phyloP scores from a whole-genome alignment of 1,140 invertebrate species.

The Leptinotarsa defecta region DNA sequence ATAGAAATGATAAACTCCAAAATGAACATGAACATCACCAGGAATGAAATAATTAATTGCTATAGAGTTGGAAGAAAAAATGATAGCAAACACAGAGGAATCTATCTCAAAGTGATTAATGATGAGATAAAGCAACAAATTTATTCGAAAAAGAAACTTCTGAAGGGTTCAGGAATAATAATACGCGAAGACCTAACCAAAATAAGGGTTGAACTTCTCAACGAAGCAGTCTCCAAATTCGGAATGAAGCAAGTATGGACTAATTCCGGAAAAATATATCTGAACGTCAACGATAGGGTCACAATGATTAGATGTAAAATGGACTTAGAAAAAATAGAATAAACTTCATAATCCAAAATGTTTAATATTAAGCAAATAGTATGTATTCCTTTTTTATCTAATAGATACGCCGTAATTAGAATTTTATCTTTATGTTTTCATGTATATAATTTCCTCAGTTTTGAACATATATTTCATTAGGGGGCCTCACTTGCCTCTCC shows the following conservation, averaged over 20 bases:
- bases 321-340: neutral
- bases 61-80: slow-evolving; percentile 23
- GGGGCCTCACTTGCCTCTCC: no score
- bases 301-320: neutral
- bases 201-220: slow-evolving; percentile 13
- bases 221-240: slow-evolving; percentile 1
- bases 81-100: slow-evolving; percentile 15
- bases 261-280: neutral
- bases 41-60: slow-evolving; percentile 10
- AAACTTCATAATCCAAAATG: no score
- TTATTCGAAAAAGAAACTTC: slow-evolving; percentile 14
- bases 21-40: slow-evolving; percentile 11
- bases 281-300: neutral
- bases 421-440: no score
- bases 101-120: slow-evolving; percentile 15
- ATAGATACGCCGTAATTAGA: no score
- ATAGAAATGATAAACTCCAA: slow-evolving; percentile 21
- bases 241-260: slow-evolving; percentile 20
- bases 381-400: no score
- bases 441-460: no score
- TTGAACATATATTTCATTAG: no score
- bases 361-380: no score
- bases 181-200: slow-evolving; percentile 14
- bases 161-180: slow-evolving; percentile 11
- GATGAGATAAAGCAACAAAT: slow-evolving; percentile 20